Evolutionary conservation across 2,797 vertebrate species (phyloP).

Genomic region (Hoplostethus mediterraneus): DNA sequence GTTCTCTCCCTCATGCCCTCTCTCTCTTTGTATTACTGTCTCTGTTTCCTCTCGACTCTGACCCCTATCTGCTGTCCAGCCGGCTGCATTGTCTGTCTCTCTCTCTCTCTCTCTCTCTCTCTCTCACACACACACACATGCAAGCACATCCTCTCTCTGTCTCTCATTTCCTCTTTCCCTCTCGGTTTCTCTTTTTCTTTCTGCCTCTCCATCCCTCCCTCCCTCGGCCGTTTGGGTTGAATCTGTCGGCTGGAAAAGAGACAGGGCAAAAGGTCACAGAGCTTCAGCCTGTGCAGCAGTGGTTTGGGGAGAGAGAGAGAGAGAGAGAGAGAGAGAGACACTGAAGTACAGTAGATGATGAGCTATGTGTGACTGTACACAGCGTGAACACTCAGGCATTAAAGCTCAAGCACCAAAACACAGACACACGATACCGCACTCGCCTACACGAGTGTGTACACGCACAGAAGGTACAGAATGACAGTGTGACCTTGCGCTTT

Average conservation of each 20-base stretch:
- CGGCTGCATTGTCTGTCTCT: conserved; percentile 52
- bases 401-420: conserved; percentile 44
- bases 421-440: conserved; percentile 45
- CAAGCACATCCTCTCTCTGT: conserved; percentile 49
- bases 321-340: conserved; percentile 17
- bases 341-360: conserved; percentile 6
- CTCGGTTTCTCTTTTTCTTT: background rate
- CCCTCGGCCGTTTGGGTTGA: conserved; percentile 50
- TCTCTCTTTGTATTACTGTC: conserved; percentile 8
- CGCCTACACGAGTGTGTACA: background rate
- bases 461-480: conserved; percentile 20
- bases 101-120: background rate
- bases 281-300: conserved; percentile 32
- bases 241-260: conserved; percentile 37
- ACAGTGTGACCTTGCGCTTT: conserved; percentile 22
- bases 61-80: conserved; percentile 66
- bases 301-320: conserved; percentile 1
- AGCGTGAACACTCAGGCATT: background rate
- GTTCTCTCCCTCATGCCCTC: conserved; percentile 19
- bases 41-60: conserved; percentile 23
- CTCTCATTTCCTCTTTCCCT: conserved; percentile 18
- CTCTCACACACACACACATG: conserved; percentile 24
- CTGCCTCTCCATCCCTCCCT: background rate
- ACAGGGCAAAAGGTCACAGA: conserved; percentile 34
- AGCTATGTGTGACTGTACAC: background rate